Conservation (phyloP, 2,888 invertebrate genomes). For the Phytoseiulus persimilis region DNA sequence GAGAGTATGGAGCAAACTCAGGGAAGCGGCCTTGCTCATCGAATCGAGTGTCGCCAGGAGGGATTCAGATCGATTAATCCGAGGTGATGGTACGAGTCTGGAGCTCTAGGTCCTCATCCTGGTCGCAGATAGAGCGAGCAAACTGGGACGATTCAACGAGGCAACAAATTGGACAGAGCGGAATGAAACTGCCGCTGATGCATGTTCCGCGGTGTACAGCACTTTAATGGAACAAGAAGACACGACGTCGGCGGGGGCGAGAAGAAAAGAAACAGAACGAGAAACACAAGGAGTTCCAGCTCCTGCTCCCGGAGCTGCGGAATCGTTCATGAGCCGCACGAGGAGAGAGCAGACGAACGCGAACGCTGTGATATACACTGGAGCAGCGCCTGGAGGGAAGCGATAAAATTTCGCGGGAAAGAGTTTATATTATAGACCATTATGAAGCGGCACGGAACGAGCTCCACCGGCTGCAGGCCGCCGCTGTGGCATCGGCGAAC, state of each 20-base stretch:
- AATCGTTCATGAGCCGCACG: neutral
- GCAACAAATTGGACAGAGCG: neutral
- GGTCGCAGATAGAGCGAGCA: neutral
- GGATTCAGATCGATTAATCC: too few species aligned
- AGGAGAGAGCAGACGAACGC: neutral
- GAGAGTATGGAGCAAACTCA: too few species aligned
- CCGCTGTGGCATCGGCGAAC: neutral
- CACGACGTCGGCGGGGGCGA: neutral
- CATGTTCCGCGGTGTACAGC: neutral
- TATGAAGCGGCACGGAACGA: neutral
- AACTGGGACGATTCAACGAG: neutral
- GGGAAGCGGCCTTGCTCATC: too few species aligned
- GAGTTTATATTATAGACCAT: slow-evolving; percentile 5
- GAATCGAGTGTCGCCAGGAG: too few species aligned
- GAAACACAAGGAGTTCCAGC: slow-evolving; percentile 5
- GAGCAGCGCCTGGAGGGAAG: slow-evolving; percentile 27
- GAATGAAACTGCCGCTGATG: neutral
- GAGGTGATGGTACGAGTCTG: too few species aligned
- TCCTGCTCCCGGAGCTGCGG: neutral
- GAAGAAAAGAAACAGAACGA: neutral
- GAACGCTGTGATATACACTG: neutral
- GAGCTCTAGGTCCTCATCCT: too few species aligned
- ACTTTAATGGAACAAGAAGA: neutral
- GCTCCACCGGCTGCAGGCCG: neutral
- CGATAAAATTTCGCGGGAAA: slow-evolving; percentile 34